Percentiles rank a stretch among this genome's conserved stretches.
Conservation (phyloP, 1,140 invertebrate genomes). For the Drosophila pallidifrons region DNA sequence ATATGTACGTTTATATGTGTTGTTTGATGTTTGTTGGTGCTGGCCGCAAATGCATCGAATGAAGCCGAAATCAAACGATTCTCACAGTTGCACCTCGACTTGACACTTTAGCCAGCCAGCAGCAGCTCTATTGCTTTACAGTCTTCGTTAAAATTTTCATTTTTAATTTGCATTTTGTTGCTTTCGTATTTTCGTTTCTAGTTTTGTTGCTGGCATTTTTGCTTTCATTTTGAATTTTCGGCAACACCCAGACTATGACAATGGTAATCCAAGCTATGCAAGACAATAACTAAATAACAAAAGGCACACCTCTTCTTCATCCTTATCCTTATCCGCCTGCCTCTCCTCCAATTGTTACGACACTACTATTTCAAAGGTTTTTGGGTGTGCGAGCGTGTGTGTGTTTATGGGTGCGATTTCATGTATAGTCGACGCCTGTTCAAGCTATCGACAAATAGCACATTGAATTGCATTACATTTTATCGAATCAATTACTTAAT, state of each 20-base stretch:
- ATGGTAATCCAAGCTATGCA: slow-evolving; percentile 66
- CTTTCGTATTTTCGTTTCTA: neutral
- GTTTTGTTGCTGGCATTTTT: slow-evolving; percentile 4
- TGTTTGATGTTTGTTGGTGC: slow-evolving; percentile 10
- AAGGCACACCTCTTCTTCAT: slow-evolving; percentile 1
- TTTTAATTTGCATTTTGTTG: slow-evolving; percentile 10
- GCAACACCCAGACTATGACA: slow-evolving; percentile 67
- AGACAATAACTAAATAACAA: slow-evolving; percentile 14
- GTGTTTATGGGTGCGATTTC: neutral
- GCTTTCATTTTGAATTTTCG: slow-evolving; percentile 43
- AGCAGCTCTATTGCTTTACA: neutral
- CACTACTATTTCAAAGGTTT: too few species aligned
- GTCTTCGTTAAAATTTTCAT: neutral
- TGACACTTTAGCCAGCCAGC: slow-evolving; percentile 11
- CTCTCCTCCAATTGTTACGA: neutral
- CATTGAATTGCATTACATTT: too few species aligned
- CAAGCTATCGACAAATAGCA: too few species aligned
- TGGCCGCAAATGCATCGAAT: slow-evolving; percentile 46
- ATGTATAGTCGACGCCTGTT: too few species aligned
- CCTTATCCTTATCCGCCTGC: neutral
- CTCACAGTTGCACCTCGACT: slow-evolving; percentile 62
- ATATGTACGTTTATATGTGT: slow-evolving; percentile 17
- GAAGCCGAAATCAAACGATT: slow-evolving; percentile 63
- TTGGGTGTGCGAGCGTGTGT: too few species aligned
- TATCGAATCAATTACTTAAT: too few species aligned